A percentile compares a stretch with the other conserved stretches of the same genome.
Evolutionary conservation across 2,797 vertebrate species (phyloP).

Genomic region (Argentina silus): DNA sequence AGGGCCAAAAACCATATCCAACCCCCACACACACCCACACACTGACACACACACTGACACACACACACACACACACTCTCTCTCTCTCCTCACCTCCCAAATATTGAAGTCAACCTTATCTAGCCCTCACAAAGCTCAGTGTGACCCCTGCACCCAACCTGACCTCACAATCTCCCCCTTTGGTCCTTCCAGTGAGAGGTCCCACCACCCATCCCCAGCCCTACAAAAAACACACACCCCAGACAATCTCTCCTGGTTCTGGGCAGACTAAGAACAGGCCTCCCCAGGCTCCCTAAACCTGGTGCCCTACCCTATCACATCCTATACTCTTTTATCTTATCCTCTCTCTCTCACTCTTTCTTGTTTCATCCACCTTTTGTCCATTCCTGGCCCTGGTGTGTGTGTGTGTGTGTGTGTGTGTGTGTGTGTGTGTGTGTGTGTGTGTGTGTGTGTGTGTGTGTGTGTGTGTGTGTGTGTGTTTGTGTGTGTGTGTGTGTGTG

Average conservation of each 20-base stretch:
- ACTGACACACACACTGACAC: conserved; percentile 24
- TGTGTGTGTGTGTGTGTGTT: conserved; percentile 2
- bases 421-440: not conserved
- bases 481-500: conserved; percentile 42
- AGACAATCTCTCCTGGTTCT: not conserved
- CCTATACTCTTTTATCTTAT: no score
- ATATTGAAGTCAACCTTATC: conserved; percentile 17
- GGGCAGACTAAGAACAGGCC: no score
- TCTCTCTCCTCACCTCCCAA: conserved; percentile 43
- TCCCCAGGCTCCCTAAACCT: no score
- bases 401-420: conserved; percentile 3
- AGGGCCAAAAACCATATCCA: conserved; percentile 26
- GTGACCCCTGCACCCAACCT: not conserved
- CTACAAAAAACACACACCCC: not conserved
- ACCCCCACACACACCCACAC: conserved; percentile 35
- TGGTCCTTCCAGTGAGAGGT: not conserved
- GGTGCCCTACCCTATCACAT: no score
- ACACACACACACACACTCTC: conserved; percentile 30
- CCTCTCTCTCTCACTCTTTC: not conserved
- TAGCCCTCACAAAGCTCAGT: conserved; percentile 1
- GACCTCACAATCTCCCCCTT: not conserved
- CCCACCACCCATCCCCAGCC: not conserved
- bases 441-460: conserved; percentile 44
- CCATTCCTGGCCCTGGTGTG: not conserved
- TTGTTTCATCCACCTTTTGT: not conserved